phyloP scores from a whole-genome alignment of 92 coral and sea anemone species.

The Phenganax subtilis region DNA sequence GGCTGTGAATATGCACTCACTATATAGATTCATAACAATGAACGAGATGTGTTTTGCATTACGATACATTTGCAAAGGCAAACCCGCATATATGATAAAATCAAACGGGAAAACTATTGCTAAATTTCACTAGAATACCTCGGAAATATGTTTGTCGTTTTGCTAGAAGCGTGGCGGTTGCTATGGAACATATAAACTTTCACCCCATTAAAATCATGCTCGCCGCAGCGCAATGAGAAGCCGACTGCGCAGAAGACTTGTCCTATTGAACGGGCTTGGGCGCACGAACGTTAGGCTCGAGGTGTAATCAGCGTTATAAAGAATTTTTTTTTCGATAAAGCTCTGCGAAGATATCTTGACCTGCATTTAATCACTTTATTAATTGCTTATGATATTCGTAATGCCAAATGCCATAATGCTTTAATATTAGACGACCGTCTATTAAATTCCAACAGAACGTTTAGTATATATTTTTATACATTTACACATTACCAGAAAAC shows the following conservation, averaged over 20 bases:
- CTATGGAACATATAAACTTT: constrained; percentile 4
- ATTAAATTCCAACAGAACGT: too few species aligned
- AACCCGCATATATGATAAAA: background rate
- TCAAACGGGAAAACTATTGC: background rate
- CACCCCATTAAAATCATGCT: background rate
- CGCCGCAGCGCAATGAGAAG: background rate
- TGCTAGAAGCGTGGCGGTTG: constrained; percentile 35
- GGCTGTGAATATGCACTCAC: background rate
- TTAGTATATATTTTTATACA: too few species aligned
- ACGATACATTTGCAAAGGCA: background rate
- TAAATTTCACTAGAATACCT: constrained; percentile 2
- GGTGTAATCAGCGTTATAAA: too few species aligned
- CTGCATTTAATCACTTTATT: too few species aligned
- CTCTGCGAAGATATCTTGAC: too few species aligned
- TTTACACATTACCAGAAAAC: too few species aligned
- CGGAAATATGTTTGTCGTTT: background rate
- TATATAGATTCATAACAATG: background rate
- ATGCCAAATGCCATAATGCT: too few species aligned
- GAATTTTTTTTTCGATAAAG: too few species aligned
- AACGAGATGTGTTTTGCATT: background rate
- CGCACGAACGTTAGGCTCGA: too few species aligned
- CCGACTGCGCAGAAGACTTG: background rate
- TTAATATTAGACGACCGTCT: too few species aligned
- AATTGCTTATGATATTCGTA: too few species aligned
- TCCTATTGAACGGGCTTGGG: background rate